These are phyloP conservation scores for Oreonectes daqikongensis DNA, from an alignment of 2,797 vertebrate genomes.

Conservation along the genomic window DNA sequence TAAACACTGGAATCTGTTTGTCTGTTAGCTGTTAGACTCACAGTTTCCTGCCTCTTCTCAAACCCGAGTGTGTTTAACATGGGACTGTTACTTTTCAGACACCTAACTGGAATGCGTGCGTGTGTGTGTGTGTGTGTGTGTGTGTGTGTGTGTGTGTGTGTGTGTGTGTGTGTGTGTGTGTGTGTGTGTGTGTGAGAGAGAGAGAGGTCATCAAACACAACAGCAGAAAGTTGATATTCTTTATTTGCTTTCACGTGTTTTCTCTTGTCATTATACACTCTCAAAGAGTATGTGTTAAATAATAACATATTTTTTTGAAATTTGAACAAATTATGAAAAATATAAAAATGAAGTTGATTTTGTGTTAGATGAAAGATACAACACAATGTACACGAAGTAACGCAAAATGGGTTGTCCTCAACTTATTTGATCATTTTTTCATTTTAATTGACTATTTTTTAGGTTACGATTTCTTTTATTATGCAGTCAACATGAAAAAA, in stretches of 20 bases:
- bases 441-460: too few species aligned
- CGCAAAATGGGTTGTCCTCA: too few species aligned
- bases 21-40: constrained; percentile 60
- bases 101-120: constrained; percentile 22
- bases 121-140: constrained; percentile 1
- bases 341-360: too few species aligned
- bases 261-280: background rate
- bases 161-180: background rate
- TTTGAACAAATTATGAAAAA: too few species aligned
- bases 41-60: constrained; percentile 67
- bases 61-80: constrained; percentile 44
- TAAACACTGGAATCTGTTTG: constrained; percentile 70
- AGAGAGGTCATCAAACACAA: background rate
- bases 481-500: too few species aligned
- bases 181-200: background rate
- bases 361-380: too few species aligned
- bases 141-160: background rate
- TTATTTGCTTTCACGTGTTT: constrained; percentile 1
- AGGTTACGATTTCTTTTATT: too few species aligned
- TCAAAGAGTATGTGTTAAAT: too few species aligned
- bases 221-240: background rate
- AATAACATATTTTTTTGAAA: too few species aligned
- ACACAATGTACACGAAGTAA: too few species aligned
- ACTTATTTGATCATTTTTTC: too few species aligned
- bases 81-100: constrained; percentile 59